A percentile compares a stretch with the other conserved stretches of the same genome.
Conservation (phyloP, 30 jellyfish, hydroid and myxozoan species). For the Mastigias papua region DNA sequence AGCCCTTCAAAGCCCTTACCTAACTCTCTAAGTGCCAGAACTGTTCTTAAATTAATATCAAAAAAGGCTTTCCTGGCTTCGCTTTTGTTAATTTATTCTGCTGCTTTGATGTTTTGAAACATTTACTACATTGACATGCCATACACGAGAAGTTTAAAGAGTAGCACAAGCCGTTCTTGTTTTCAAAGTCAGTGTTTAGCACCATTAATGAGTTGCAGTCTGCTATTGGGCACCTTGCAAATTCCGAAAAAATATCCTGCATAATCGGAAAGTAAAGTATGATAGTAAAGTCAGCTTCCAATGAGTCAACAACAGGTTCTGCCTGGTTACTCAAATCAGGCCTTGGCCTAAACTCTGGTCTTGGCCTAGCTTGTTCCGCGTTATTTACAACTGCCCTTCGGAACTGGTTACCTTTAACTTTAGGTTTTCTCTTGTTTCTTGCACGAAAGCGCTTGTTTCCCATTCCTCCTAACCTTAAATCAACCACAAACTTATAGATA, state of each 20-base stretch:
- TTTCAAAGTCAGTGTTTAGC: background rate
- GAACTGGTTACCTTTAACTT: too few relatives aligned
- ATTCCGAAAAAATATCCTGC: background rate
- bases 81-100: background rate
- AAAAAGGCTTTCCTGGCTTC: background rate
- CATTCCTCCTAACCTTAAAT: too few relatives aligned
- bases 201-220: background rate
- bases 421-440: too few relatives aligned
- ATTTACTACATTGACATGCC: background rate
- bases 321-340: too few relatives aligned
- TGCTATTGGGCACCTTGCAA: background rate
- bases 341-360: too few relatives aligned
- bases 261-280: background rate
- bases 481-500: too few relatives aligned
- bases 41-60: constrained; percentile 2
- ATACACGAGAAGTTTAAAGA: background rate
- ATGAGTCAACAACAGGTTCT: too few relatives aligned
- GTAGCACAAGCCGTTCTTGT: background rate
- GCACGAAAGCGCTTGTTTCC: too few relatives aligned
- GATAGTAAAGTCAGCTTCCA: background rate
- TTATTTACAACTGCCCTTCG: too few relatives aligned
- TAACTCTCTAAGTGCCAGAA: constrained; percentile 13
- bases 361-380: too few relatives aligned
- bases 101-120: background rate
- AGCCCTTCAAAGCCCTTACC: constrained; percentile 20